Percentiles rank a stretch among this genome's conserved stretches.
Conservation (phyloP, 2,113 vertebrate genomes). For the Synchiropus splendidus region DNA sequence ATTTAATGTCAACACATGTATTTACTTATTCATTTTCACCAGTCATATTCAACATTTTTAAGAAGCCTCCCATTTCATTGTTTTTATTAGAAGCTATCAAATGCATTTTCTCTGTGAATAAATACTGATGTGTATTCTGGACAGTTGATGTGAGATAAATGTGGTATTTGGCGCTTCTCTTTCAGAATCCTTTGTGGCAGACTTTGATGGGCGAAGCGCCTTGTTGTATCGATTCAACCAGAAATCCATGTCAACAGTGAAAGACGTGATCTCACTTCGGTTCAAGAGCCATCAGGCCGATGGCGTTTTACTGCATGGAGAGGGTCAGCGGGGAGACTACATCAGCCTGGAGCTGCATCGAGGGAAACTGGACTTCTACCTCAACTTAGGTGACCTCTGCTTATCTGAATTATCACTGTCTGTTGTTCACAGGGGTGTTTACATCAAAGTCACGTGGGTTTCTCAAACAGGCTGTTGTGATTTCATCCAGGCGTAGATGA, state of each 20-base stretch:
- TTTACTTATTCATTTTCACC: too few relatives aligned
- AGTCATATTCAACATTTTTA: too few relatives aligned
- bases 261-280: conserved; percentile 91
- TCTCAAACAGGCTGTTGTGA: too few relatives aligned
- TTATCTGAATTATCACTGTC: too few relatives aligned
- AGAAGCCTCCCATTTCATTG: too few relatives aligned
- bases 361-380: conserved; percentile 79
- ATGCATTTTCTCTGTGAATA: too few relatives aligned
- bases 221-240: conserved; percentile 98
- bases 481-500: too few relatives aligned
- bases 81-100: too few relatives aligned
- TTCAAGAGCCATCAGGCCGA: conserved; percentile 93
- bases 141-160: neutral
- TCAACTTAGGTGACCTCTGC: conserved; percentile 77
- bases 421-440: neutral
- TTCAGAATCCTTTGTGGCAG: conserved; percentile 84
- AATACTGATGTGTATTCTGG: too few relatives aligned
- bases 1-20: too few relatives aligned
- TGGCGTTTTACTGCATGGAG: conserved; percentile 90
- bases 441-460: too few relatives aligned
- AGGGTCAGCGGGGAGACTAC: conserved; percentile 89
- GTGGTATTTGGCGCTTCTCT: neutral
- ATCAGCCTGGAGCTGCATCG: conserved; percentile 90
- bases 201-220: conserved; percentile 92
- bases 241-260: conserved; percentile 94